Base-by-base conservation (phyloP, 1,140 invertebrate species). In the Carcinoscorpius rotundicauda region DNA sequence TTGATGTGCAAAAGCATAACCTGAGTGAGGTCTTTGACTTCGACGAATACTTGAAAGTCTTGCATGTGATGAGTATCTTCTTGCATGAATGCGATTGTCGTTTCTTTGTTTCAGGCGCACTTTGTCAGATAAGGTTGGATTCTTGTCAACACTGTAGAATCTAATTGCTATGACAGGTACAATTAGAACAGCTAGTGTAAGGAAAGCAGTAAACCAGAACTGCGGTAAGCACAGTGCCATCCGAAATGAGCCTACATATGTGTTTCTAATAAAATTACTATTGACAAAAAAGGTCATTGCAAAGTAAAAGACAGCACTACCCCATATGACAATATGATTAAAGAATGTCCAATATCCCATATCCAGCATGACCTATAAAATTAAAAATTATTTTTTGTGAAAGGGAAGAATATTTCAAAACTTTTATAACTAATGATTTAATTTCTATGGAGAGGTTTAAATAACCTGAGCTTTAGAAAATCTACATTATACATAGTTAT, bases 261-360 rank as follows among this genome's bases (percentile, higher is more conserved):
- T 66, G 58, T 69, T 66, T 10, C 72, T 70, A 60, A 81, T 76
- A 10, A 77, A 70, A 63, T 78, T 72, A 50, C 72, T 77, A 73
- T 84, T 84, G 65, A 82, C 77, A 11, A 81, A 73, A 29, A 82
- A 72, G 51, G 78, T 79, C 64, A 83, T 76, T 69, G 92, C 84
- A 79, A 98, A 97, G 79, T 97, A 99, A 79, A 93, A 93, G 67
- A 93, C 82, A 58, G 98, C 82, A 62, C 94, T 98, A 70, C 96
- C 96, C 93, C 94, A 98, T 69, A 98, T 93, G 73, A 91, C 93
- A 64, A 98, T 85, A 78, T 98, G 95, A 80, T 98, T 98, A 75
- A 97, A 91, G 66, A 91, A 83, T 60, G 97, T 99, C 97, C 97
- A 99, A 75, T 99, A 99, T 0, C 89, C 86, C 62, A 95, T 98